Evolutionary conservation across 2,888 invertebrate genomes (phyloP).

Genomic region (Nomada fabriciana): DNA sequence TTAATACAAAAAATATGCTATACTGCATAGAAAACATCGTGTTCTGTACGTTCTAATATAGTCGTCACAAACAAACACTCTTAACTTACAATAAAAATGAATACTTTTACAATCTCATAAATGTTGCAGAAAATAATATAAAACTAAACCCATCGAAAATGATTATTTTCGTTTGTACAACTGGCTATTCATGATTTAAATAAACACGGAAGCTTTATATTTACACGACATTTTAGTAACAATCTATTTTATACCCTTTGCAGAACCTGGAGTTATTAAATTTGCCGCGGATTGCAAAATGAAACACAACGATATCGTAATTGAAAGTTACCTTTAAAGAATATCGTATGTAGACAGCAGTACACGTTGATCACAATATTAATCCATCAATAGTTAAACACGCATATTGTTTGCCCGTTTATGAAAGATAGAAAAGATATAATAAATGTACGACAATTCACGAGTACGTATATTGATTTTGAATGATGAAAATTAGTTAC

Average conservation of each 20-base stretch:
- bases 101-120: conserved; percentile 58
- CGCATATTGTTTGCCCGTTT: neutral
- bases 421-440: conserved; percentile 14
- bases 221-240: neutral
- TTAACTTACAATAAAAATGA: conserved; percentile 39
- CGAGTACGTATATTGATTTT: neutral
- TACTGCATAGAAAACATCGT: conserved; percentile 21
- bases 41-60: conserved; percentile 22
- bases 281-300: neutral
- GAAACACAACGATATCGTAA: neutral
- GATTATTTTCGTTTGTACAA: conserved; percentile 35
- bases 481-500: conserved; percentile 19
- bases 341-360: neutral
- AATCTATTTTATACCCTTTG: neutral
- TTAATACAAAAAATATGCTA: conserved; percentile 5
- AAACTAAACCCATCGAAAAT: conserved; percentile 28
- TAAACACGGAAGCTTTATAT: conserved; percentile 34
- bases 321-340: neutral
- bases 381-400: conserved; percentile 43
- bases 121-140: conserved; percentile 25
- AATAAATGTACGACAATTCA: conserved; percentile 26
- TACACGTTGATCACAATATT: conserved; percentile 31
- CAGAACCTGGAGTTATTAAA: neutral
- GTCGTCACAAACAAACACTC: neutral
- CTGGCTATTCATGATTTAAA: conserved; percentile 22